Evolutionary conservation across 1,140 invertebrate genomes (phyloP).

Genomic region (Atta cephalotes): DNA sequence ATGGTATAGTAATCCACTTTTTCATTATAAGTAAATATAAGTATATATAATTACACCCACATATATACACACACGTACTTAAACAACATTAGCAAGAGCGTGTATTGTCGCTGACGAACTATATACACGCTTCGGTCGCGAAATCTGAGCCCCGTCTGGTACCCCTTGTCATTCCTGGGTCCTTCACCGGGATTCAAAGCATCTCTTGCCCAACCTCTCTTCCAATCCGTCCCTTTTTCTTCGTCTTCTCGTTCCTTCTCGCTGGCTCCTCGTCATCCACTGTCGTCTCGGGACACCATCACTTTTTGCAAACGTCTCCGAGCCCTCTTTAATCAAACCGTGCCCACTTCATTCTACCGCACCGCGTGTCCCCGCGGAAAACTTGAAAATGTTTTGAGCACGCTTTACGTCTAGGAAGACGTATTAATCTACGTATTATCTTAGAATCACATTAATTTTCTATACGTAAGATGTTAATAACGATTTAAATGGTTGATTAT

Average conservation of each 20-base stretch:
- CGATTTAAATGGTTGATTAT: neutral
- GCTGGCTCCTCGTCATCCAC: conserved; percentile 68
- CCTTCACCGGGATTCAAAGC: conserved; percentile 32
- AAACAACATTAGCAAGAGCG: neutral
- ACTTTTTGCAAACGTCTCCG: conserved; percentile 80
- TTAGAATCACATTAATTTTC: conserved; percentile 19
- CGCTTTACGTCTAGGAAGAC: neutral
- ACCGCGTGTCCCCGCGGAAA: conserved; percentile 28
- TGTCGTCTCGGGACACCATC: conserved; percentile 75
- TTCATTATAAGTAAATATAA: neutral
- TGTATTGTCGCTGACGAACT: conserved; percentile 2
- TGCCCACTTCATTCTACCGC: conserved; percentile 74
- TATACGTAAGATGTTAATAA: neutral
- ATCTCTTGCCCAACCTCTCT: conserved; percentile 34
- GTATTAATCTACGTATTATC: neutral
- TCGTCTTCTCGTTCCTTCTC: conserved; percentile 45
- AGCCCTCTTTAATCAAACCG: conserved; percentile 81
- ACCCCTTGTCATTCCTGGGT: conserved; percentile 37
- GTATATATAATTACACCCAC: conserved; percentile 1
- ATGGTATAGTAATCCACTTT: neutral
- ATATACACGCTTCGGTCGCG: conserved; percentile 22
- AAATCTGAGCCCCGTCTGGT: conserved; percentile 19
- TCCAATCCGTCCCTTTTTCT: conserved; percentile 22
- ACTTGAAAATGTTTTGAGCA: conserved; percentile 7
- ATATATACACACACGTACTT: neutral